These are phyloP conservation scores for Orchestes rusci DNA, from an alignment of 2,888 invertebrate genomes.

Conservation along the genomic window DNA sequence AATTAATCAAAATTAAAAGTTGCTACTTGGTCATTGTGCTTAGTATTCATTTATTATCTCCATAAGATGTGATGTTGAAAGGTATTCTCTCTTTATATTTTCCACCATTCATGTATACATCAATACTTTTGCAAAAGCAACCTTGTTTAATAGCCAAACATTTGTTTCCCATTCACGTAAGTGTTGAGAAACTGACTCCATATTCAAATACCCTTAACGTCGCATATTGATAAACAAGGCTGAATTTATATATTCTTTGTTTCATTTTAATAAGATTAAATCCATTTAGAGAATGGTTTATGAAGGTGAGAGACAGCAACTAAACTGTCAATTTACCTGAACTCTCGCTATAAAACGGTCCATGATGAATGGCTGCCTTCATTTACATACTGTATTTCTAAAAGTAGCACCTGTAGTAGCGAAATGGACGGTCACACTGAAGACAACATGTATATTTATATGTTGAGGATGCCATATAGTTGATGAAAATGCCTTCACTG, in stretches of 20 bases:
- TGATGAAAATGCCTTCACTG: no score
- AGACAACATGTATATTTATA: no score
- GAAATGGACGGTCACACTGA: no score
- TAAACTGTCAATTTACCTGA: slow-evolving; percentile 16
- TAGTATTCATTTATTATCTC: no score
- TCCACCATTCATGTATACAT: no score
- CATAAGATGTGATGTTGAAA: no score
- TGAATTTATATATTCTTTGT: slow-evolving; percentile 21
- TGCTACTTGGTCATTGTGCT: no score
- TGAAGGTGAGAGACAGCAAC: slow-evolving; percentile 16
- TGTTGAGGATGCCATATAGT: no score
- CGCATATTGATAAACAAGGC: slow-evolving; percentile 14
- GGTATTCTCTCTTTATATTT: no score
- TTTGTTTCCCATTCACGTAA: slow-evolving; percentile 9
- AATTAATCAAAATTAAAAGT: no score
- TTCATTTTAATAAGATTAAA: slow-evolving; percentile 21
- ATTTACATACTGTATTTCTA: slow-evolving; percentile 5
- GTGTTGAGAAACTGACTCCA: slow-evolving; percentile 7
- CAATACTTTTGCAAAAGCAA: no score
- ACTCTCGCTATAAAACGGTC: slow-evolving; percentile 12
- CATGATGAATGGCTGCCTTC: slow-evolving; percentile 13
- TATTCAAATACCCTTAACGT: slow-evolving; percentile 1
- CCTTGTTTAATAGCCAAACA: neutral
- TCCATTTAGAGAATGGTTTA: slow-evolving; percentile 20
- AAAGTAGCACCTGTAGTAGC: neutral